Evolutionary conservation across 2,797 vertebrate species (phyloP), one percentile per base, ranked within the genome.

Genomic region (Ceyx erithaca): DNA sequence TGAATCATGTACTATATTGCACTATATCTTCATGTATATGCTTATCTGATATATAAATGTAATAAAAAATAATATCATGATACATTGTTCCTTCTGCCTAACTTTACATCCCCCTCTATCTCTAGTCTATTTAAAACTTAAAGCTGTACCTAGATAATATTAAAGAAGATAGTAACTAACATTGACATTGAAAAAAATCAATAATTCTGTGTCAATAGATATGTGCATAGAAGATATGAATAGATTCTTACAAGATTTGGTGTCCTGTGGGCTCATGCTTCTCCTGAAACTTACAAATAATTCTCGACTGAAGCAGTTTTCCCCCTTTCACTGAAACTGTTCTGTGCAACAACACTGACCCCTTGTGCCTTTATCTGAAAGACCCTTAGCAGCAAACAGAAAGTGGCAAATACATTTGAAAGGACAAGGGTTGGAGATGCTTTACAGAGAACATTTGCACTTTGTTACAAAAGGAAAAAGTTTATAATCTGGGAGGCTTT

Each of bases 321-420:
- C 70, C 76, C 5, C 6, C 26, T 63, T 85, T 37, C 35, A 76
- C 28, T 30, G 57, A 84, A 89, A 80, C 8, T 67, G 31, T 72
- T 57, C 30, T 76, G 33, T 82, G 89, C 64, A 80, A 73, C 96
- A 96, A 95, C 66, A 96, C 87, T 96, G 96, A 96, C 96, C 94
- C 46, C 96, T 95, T 88, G 92, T 96, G 96, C 41, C 62, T 85
- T 78, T 78, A 62, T 9, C 45, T 67, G 67, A 58, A 61, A 75
- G 37, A 4, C 9, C 58, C 31, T 85, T 45, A 28, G 59, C 7
- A 45, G 26, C 17, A 72, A 85, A 63, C 4, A 0, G 2, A 66
- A 88, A 2, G 2, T 7, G 35, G 33, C 18, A 90, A 93, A 68
- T 12, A 40, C 4, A 63, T 41, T 71, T 54, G 13, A 43, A 75